phyloP scores from a whole-genome alignment of 1,140 invertebrate species.

The Parasteatoda tepidariorum region DNA sequence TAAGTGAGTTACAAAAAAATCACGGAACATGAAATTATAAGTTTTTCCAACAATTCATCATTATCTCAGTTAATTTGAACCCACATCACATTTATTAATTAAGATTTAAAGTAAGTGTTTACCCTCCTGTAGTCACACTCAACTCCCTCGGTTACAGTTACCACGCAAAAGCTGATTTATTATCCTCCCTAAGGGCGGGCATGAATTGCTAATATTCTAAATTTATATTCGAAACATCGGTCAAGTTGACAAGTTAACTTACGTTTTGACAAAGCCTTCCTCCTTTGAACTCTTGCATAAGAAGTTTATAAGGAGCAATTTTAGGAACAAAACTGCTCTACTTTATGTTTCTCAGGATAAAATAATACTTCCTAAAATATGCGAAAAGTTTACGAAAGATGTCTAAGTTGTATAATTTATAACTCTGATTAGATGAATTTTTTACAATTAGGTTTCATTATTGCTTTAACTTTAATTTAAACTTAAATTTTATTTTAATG shows the following conservation, averaged over 20 bases:
- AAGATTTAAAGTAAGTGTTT: slow-evolving; percentile 30
- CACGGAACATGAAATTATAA: no score
- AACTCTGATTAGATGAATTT: no score
- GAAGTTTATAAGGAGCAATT: background rate
- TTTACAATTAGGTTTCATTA: no score
- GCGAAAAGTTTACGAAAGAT: no score
- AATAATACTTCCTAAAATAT: no score
- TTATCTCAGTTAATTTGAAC: slow-evolving; percentile 25
- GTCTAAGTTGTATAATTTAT: no score
- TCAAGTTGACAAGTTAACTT: slow-evolving; percentile 51
- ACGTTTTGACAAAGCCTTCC: slow-evolving; percentile 32
- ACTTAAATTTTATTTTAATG: no score
- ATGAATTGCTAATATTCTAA: slow-evolving; percentile 39
- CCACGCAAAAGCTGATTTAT: slow-evolving; percentile 29
- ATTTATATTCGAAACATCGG: slow-evolving; percentile 51
- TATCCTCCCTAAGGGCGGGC: slow-evolving; percentile 26
- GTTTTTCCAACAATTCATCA: slow-evolving; percentile 30
- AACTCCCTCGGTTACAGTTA: background rate
- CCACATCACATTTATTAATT: slow-evolving; percentile 11
- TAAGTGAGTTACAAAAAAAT: no score
- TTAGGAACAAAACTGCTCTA: no score
- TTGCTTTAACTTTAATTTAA: no score
- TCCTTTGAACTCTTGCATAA: background rate
- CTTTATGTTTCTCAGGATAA: no score
- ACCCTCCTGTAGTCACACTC: background rate